phyloP scores from a whole-genome alignment of 2,888 invertebrate genomes.

The Mechanitis mazaeus region DNA sequence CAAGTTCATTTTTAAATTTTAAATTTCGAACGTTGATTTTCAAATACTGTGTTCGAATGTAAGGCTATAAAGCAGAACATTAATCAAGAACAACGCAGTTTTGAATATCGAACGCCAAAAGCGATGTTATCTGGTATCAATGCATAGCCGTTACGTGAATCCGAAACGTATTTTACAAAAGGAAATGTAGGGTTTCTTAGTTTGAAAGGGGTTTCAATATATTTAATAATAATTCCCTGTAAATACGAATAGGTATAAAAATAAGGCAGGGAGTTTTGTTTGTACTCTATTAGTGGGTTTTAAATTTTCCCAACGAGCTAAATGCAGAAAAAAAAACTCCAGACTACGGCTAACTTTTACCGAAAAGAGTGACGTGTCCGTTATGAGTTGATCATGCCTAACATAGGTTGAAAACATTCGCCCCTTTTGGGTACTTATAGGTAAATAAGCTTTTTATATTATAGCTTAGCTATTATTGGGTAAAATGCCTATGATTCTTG shows the following conservation, averaged over 20 bases:
- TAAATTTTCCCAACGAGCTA: conserved; percentile 21
- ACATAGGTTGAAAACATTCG: conserved; percentile 20
- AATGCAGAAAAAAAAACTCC: conserved; percentile 25
- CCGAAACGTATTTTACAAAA: conserved; percentile 26
- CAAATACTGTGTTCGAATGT: conserved; percentile 32
- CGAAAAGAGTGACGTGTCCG: conserved; percentile 69
- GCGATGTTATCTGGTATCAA: conserved; percentile 56
- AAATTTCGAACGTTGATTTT: conserved; percentile 32
- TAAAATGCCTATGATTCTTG: too few species aligned
- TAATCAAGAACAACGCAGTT: conserved; percentile 65
- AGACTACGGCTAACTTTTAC: conserved; percentile 46
- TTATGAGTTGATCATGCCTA: conserved; percentile 59
- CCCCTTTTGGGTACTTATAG: conserved; percentile 10
- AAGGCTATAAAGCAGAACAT: conserved; percentile 54
- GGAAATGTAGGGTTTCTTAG: conserved; percentile 28
- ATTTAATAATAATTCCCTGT: not conserved
- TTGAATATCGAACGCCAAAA: conserved; percentile 66
- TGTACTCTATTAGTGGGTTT: conserved; percentile 22
- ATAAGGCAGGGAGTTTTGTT: conserved; percentile 11
- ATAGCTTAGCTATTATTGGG: too few species aligned
- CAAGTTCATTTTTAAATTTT: conserved; percentile 17
- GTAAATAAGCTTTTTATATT: conserved; percentile 1
- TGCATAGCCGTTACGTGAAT: conserved; percentile 44
- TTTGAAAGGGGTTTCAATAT: conserved; percentile 5
- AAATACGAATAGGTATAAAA: not conserved